Percentiles rank a stretch among this genome's conserved stretches.
These are phyloP conservation scores for Rhinichthys klamathensis DNA, from an alignment of 2,113 vertebrate genomes.

Conservation along the genomic window DNA sequence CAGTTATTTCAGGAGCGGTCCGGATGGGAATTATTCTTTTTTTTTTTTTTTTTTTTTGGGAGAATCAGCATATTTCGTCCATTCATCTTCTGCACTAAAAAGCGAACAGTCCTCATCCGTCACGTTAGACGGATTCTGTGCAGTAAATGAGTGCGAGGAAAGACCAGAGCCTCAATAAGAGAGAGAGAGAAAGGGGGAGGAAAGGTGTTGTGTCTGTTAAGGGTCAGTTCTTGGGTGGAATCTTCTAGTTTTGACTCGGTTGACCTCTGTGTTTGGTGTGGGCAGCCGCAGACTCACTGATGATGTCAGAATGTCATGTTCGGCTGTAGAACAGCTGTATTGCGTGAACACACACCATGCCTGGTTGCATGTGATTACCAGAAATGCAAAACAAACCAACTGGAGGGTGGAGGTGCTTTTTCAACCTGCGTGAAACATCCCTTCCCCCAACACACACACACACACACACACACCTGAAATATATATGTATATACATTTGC, in stretches of 20 bases:
- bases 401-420: constrained; percentile 55
- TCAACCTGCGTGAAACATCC: constrained; percentile 43
- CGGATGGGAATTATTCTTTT: constrained; percentile 35
- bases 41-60: constrained; percentile 26
- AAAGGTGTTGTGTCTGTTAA: constrained; percentile 28
- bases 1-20: constrained; percentile 31
- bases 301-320: constrained; percentile 66
- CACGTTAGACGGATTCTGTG: constrained; percentile 57
- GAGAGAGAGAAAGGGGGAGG: background rate
- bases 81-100: constrained; percentile 54
- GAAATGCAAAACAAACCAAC: constrained; percentile 75
- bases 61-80: constrained; percentile 39
- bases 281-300: constrained; percentile 70
- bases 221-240: constrained; percentile 35
- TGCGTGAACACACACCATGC: constrained; percentile 68
- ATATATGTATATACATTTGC: background rate
- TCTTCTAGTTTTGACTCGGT: constrained; percentile 42
- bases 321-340: constrained; percentile 74
- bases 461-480: constrained; percentile 15
- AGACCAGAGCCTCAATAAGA: constrained; percentile 40
- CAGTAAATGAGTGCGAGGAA: constrained; percentile 56
- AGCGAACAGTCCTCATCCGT: constrained; percentile 66
- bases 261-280: constrained; percentile 71
- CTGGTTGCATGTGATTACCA: constrained; percentile 70
- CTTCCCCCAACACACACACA: constrained; percentile 29